Evolutionary conservation across 2,113 vertebrate species (phyloP), one percentile per base, ranked within the genome.

Genomic region (Cnemophilus loriae): DNA sequence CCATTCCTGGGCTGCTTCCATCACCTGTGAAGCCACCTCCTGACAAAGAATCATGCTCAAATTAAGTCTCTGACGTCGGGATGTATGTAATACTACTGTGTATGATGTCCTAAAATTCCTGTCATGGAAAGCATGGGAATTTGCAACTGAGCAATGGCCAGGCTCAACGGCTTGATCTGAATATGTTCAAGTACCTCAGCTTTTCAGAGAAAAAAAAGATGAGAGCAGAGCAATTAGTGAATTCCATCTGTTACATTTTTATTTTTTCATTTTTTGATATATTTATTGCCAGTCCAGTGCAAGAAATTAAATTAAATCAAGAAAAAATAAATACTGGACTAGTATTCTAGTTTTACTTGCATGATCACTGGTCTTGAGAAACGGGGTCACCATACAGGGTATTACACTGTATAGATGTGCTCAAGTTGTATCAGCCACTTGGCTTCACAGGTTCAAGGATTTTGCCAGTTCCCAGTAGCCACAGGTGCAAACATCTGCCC

Each of bases 351-450:
- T 49, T 77, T 50, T 42, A 41, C 20, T 80, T 80, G 37, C 22
- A 9, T 8, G 17, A 28, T 61, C 24, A 4, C 16, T 19, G 44
- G 15, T 56, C 17, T 64, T n/a, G 47, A 52, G 46, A 50, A 84
- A 44, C 0, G 0, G 27, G 11, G 27, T 55, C 7, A 3, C 32
- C 10, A 8, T 37, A 7, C 15, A 28, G 21, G 10, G 2, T 30
- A 7, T 70, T 49, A 9, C 30, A 14, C 3, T 6, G 5, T 7
- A 10, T 4, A 18, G 47, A 24, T 21, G 21, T 21, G 39, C 44
- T 46, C 2, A 9, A 53, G 47, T 33, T 32, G 11, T 61, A n/a
- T 23, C 47, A 56, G 41, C 28, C 12, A 1, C 32, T 78, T 61
- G 37, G 7, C 56, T 53, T 61, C 50, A 10, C 8, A 15, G 5